Conservation (phyloP, 1,140 invertebrate genomes). For the Diploscapter pachys region DNA sequence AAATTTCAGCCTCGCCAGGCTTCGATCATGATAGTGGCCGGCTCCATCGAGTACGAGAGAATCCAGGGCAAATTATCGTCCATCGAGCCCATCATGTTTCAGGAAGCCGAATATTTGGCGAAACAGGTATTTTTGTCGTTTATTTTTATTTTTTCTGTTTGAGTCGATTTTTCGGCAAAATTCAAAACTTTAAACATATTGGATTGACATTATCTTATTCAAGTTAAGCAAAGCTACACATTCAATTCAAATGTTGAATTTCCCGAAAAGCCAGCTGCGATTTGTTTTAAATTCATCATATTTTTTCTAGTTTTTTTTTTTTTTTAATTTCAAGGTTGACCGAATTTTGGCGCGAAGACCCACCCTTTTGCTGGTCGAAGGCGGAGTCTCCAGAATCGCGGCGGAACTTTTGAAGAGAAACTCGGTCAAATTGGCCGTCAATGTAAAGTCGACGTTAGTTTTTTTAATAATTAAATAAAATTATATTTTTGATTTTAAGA, state of each 20-base stretch:
- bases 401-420: slow-evolving; percentile 5
- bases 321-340: slow-evolving; percentile 65
- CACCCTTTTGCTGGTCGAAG: slow-evolving; percentile 80
- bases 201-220: no score
- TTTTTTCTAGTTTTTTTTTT: slow-evolving; percentile 1
- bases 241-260: no score
- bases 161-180: no score
- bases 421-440: slow-evolving; percentile 19
- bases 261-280: no score
- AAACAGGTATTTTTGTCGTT: slow-evolving; percentile 43
- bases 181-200: no score
- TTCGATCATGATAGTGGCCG: slow-evolving; percentile 34
- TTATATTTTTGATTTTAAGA: no score
- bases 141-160: not conserved
- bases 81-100: slow-evolving; percentile 51
- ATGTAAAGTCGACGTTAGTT: slow-evolving; percentile 14
- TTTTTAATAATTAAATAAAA: not conserved
- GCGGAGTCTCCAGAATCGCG: slow-evolving; percentile 27
- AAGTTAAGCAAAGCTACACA: no score
- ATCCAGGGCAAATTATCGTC: slow-evolving; percentile 44
- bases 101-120: slow-evolving; percentile 54
- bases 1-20: slow-evolving; percentile 5
- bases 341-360: slow-evolving; percentile 80
- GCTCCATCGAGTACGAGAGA: slow-evolving; percentile 55
- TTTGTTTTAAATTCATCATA: not conserved